phyloP scores from a whole-genome alignment of 2,797 vertebrate species.

The Pseudocheirus occidentalis region DNA sequence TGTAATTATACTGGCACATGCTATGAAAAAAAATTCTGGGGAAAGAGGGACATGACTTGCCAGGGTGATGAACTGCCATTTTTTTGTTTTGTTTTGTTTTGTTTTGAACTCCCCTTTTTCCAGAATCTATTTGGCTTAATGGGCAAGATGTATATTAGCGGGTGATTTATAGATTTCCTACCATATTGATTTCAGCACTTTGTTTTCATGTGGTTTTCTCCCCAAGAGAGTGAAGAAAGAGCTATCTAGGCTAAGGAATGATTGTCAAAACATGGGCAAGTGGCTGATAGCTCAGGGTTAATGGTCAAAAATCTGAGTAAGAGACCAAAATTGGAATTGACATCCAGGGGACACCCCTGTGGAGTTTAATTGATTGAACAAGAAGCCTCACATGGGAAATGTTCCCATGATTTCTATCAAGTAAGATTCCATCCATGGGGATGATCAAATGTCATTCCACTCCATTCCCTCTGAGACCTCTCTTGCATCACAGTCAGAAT shows the following conservation, averaged over 20 bases:
- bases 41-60: slow-evolving; percentile 25
- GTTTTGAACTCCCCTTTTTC: neutral
- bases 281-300: neutral
- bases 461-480: neutral
- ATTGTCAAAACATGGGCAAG: neutral
- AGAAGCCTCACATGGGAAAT: neutral
- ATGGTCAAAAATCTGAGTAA: neutral
- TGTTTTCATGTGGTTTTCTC: slow-evolving; percentile 10
- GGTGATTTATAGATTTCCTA: neutral
- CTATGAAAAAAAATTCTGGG: slow-evolving; percentile 70
- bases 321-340: neutral
- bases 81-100: neutral
- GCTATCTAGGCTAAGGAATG: slow-evolving; percentile 8
- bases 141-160: neutral
- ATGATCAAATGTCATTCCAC: neutral
- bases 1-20: slow-evolving; percentile 72
- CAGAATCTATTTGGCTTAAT: neutral
- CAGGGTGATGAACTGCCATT: neutral
- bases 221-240: slow-evolving; percentile 15
- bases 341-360: neutral
- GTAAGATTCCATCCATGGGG: neutral
- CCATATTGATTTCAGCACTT: slow-evolving; percentile 38
- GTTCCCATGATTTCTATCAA: slow-evolving; percentile 3
- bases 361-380: slow-evolving; percentile 21
- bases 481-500: neutral